Evolutionary conservation across 2,113 vertebrate species (phyloP).

Genomic region (Scartelaos histophorus): DNA sequence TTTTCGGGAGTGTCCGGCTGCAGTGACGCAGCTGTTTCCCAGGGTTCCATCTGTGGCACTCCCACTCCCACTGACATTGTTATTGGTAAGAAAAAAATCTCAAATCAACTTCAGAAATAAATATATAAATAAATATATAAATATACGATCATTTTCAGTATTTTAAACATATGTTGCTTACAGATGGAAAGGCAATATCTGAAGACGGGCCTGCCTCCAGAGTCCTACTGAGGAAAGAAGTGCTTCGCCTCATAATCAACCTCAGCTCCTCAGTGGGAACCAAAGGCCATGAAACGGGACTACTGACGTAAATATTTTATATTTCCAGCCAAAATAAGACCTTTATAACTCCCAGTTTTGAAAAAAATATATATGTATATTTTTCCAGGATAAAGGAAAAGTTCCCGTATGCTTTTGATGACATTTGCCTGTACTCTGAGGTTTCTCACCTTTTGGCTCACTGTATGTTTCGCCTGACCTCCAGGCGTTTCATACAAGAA

Average conservation of each 20-base stretch:
- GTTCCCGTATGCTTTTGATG: constrained; percentile 96
- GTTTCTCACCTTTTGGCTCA: constrained; percentile 93
- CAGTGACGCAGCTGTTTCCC: constrained; percentile 91
- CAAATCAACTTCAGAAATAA: not conserved
- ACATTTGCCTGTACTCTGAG: constrained; percentile 98
- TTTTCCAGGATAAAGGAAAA: constrained; percentile 94
- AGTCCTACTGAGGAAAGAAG: constrained; percentile 93
- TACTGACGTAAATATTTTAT: constrained; percentile 86
- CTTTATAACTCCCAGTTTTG: not conserved
- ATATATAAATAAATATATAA: too few relatives aligned
- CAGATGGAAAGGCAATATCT: constrained; percentile 90
- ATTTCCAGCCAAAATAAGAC: not conserved
- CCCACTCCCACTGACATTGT: constrained; percentile 88
- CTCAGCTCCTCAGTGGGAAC: constrained; percentile 98
- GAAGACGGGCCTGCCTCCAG: constrained; percentile 94
- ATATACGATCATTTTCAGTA: not conserved
- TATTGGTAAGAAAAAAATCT: constrained; percentile 77
- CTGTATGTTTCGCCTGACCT: constrained; percentile 93
- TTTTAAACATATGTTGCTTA: not conserved
- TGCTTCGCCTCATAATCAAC: constrained; percentile 93
- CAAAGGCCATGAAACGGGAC: constrained; percentile 96
- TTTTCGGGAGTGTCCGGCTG: constrained; percentile 95
- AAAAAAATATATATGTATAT: constrained; percentile 12
- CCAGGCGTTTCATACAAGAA: constrained; percentile 97
- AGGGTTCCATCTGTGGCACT: constrained; percentile 89